Evolutionary conservation across 2,797 vertebrate species (phyloP).

Genomic region (Sebastes iracundus): DNA sequence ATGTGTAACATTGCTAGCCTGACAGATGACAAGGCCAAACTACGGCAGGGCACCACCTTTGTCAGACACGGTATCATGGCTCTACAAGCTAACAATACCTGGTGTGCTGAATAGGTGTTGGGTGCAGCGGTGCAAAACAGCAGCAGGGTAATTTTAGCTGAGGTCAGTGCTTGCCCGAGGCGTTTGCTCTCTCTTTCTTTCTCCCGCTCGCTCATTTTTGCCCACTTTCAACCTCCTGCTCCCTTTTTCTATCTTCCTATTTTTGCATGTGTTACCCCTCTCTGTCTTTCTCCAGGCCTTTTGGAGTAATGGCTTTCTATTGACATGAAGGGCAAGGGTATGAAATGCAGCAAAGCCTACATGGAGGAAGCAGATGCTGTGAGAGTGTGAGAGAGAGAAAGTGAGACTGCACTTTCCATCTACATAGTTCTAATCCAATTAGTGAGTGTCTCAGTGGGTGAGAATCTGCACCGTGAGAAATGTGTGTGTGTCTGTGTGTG

Average conservation of each 20-base stretch:
- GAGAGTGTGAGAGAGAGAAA: not conserved
- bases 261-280: not conserved
- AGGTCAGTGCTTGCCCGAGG: constrained; percentile 72
- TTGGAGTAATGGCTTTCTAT: constrained; percentile 3
- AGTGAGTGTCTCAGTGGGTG: constrained; percentile 37
- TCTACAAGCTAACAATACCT: constrained; percentile 35
- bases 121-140: constrained; percentile 64
- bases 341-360: constrained; percentile 5
- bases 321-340: constrained; percentile 6
- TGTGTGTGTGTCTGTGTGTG: not conserved
- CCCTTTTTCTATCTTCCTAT: not conserved
- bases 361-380: not conserved
- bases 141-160: constrained; percentile 70
- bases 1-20: not conserved
- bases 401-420: constrained; percentile 23
- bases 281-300: not conserved
- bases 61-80: constrained; percentile 27
- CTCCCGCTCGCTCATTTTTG: constrained; percentile 16
- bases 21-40: constrained; percentile 35
- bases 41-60: constrained; percentile 27
- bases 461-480: constrained; percentile 5
- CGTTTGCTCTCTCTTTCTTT: constrained; percentile 15
- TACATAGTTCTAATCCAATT: constrained; percentile 62
- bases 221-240: constrained; percentile 4
- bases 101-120: constrained; percentile 58